Evolutionary conservation across 2,113 vertebrate species (phyloP).

Genomic region (Alethe castanea): DNA sequence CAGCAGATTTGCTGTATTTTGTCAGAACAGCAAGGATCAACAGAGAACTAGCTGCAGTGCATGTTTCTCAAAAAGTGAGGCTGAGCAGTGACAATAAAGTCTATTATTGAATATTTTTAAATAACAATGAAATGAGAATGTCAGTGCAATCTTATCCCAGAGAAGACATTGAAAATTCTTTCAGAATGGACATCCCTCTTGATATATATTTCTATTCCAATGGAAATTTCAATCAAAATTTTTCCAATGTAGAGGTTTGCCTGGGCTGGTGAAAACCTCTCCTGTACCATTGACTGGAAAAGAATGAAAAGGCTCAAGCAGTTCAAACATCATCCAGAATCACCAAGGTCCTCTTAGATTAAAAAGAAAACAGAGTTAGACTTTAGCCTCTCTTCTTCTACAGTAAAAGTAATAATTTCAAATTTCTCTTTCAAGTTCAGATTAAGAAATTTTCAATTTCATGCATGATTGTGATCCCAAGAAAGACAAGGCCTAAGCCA

Average conservation of each 20-base stretch:
- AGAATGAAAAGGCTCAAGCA: background rate
- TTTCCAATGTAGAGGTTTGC: background rate
- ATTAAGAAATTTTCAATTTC: background rate
- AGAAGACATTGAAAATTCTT: background rate
- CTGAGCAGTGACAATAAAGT: background rate
- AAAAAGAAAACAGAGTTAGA: background rate
- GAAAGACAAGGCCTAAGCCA: background rate
- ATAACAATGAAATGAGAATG: background rate
- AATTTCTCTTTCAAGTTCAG: background rate
- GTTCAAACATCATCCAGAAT: background rate
- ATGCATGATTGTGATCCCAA: background rate
- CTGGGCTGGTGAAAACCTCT: background rate
- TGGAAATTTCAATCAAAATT: background rate
- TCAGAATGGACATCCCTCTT: background rate
- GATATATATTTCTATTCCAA: background rate
- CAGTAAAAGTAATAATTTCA: background rate
- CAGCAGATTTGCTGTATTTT: constrained; percentile 18
- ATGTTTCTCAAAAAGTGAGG: background rate
- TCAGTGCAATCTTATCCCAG: background rate
- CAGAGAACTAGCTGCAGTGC: background rate
- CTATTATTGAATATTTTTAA: background rate
- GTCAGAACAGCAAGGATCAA: constrained; percentile 23
- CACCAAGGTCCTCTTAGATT: background rate
- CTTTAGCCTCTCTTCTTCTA: background rate
- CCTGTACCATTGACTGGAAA: background rate